These are phyloP conservation scores for Machaerirhynchus nigripectus DNA, from an alignment of 2,113 vertebrate species.

Conservation along the genomic window DNA sequence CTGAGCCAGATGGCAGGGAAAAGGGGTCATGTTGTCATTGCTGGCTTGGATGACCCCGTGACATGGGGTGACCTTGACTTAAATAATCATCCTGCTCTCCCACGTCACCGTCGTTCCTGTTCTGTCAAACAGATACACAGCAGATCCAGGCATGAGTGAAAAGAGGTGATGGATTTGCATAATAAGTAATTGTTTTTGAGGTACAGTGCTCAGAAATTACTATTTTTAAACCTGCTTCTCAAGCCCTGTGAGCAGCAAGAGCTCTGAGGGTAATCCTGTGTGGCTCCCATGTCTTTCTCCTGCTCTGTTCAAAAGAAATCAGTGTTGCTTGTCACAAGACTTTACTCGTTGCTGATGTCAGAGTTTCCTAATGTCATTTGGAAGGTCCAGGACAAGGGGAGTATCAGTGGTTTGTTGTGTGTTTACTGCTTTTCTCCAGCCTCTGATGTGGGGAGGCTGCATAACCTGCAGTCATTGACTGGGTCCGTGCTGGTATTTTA, in stretches of 20 bases:
- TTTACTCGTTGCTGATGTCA: background rate
- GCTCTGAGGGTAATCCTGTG: background rate
- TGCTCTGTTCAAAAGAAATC: background rate
- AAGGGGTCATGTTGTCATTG: background rate
- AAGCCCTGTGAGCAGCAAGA: background rate
- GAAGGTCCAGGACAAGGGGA: background rate
- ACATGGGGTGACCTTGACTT: background rate
- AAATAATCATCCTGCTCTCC: background rate
- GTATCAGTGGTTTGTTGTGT: background rate
- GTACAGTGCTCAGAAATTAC: background rate
- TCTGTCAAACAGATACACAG: background rate
- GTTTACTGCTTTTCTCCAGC: background rate
- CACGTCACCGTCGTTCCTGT: accelerated
- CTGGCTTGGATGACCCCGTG: background rate
- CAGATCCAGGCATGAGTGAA: background rate
- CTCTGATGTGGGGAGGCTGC: background rate
- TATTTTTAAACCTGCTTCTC: background rate
- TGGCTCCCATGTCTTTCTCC: background rate
- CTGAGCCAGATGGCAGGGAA: background rate
- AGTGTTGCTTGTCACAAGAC: background rate
- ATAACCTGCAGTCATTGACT: background rate
- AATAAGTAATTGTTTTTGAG: background rate
- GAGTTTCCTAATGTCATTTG: background rate
- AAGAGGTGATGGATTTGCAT: background rate
- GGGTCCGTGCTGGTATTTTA: background rate